Conservation (phyloP, 2,113 vertebrate species). For the Cavia porcellus region DNA sequence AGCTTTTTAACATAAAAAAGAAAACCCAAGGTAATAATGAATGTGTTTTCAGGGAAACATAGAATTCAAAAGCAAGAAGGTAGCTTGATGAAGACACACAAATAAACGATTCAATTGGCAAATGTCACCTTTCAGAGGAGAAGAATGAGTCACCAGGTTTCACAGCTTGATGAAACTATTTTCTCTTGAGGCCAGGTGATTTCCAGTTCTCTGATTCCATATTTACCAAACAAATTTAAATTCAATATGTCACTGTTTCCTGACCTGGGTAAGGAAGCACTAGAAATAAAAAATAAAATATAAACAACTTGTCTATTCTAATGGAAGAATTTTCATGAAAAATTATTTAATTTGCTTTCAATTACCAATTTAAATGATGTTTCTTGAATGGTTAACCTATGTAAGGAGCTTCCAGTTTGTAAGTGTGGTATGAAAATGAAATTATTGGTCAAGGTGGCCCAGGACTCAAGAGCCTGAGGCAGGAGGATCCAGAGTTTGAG, state of each 20-base stretch:
- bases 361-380: background rate
- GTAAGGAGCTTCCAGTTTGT: background rate
- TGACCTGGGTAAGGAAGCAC: conserved; percentile 39
- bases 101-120: conserved; percentile 46
- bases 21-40: background rate
- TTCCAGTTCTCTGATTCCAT: conserved; percentile 68
- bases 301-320: conserved; percentile 17
- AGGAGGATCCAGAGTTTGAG: background rate
- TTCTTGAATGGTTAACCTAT: no score
- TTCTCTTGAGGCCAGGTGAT: conserved; percentile 36
- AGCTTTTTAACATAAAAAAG: background rate
- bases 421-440: background rate
- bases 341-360: conserved; percentile 17
- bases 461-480: background rate
- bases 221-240: conserved; percentile 75
- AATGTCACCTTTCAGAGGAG: conserved; percentile 16
- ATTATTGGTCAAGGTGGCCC: background rate
- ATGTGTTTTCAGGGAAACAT: conserved; percentile 6
- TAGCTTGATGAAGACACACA: conserved; percentile 30
- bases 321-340: conserved; percentile 8
- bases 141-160: conserved; percentile 29
- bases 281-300: conserved; percentile 44
- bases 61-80: conserved; percentile 43
- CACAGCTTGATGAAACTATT: conserved; percentile 37
- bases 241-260: conserved; percentile 62